Evolutionary conservation across 1,140 invertebrate species (phyloP).

Genomic region (Spodoptera litura): DNA sequence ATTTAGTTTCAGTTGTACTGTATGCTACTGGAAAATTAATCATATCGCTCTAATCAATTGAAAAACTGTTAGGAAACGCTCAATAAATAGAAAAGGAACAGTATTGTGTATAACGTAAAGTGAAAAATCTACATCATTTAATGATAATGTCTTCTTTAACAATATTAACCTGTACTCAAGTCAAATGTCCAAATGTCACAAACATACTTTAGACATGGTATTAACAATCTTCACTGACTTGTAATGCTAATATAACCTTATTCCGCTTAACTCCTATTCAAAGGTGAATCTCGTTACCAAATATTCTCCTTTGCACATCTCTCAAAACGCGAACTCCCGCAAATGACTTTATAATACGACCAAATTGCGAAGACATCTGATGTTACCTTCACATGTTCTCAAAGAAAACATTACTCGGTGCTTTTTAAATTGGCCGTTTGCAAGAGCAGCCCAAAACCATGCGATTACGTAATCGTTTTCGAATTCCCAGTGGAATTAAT

Average conservation of each 20-base stretch:
- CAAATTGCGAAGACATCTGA: constrained; percentile 57
- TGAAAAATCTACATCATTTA: not conserved
- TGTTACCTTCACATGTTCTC: constrained; percentile 48
- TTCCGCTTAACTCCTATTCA: constrained; percentile 58
- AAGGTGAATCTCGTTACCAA: constrained; percentile 55
- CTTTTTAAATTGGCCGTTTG: constrained; percentile 32
- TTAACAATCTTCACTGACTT: constrained; percentile 22
- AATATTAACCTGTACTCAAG: constrained; percentile 1
- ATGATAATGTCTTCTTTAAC: not conserved
- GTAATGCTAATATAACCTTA: constrained; percentile 56
- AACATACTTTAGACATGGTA: constrained; percentile 1
- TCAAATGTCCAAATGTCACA: constrained; percentile 32
- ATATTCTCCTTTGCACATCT: constrained; percentile 63
- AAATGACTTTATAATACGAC: constrained; percentile 68
- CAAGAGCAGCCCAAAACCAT: constrained; percentile 9
- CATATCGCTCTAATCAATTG: not conserved
- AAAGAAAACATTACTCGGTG: constrained; percentile 19
- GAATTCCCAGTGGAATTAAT: constrained; percentile 28
- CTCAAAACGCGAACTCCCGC: constrained; percentile 48
- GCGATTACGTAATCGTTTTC: constrained; percentile 42
- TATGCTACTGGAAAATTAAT: too few relatives aligned
- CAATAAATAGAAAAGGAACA: too few relatives aligned
- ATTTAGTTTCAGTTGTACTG: not conserved
- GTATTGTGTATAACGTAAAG: too few relatives aligned
- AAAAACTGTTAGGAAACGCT: not conserved